These are phyloP conservation scores for Podarcis cretensis DNA, from an alignment of 2,113 vertebrate genomes.

Conservation along the genomic window DNA sequence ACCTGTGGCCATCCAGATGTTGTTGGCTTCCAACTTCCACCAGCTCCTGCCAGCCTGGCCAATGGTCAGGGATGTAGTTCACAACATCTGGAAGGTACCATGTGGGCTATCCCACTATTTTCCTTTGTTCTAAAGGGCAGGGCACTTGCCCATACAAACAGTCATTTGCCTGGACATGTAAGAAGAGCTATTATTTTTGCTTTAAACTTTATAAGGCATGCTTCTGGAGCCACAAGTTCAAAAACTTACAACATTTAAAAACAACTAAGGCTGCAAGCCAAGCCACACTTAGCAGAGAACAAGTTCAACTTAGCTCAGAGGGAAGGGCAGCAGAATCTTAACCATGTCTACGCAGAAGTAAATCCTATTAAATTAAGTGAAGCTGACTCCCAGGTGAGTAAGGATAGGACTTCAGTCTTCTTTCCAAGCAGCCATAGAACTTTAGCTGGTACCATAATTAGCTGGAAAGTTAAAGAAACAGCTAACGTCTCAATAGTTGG, in stretches of 20 bases:
- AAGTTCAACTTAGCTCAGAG: neutral
- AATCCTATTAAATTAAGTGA: too few relatives aligned
- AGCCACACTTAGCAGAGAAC: neutral
- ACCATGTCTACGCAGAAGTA: too few relatives aligned
- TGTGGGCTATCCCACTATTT: neutral
- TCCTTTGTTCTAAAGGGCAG: neutral
- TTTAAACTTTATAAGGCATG: neutral
- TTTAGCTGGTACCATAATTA: too few relatives aligned
- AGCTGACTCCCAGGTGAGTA: too few relatives aligned
- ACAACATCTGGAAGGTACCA: too few relatives aligned
- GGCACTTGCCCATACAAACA: neutral
- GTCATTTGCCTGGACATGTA: neutral
- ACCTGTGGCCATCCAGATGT: too few relatives aligned
- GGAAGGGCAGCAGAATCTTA: neutral
- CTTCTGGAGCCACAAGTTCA: neutral
- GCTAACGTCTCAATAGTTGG: too few relatives aligned
- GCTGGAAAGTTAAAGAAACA: too few relatives aligned
- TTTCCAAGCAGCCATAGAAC: too few relatives aligned
- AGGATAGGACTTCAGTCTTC: too few relatives aligned
- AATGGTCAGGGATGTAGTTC: neutral
- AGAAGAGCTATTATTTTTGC: neutral
- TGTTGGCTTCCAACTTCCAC: too few relatives aligned
- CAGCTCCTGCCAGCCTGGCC: neutral
- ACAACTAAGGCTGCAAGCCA: neutral
- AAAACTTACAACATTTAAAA: neutral